Evolutionary conservation across 2,797 vertebrate species (phyloP), one percentile per base, ranked within the genome.

Genomic region (Cheirogaleus major): DNA sequence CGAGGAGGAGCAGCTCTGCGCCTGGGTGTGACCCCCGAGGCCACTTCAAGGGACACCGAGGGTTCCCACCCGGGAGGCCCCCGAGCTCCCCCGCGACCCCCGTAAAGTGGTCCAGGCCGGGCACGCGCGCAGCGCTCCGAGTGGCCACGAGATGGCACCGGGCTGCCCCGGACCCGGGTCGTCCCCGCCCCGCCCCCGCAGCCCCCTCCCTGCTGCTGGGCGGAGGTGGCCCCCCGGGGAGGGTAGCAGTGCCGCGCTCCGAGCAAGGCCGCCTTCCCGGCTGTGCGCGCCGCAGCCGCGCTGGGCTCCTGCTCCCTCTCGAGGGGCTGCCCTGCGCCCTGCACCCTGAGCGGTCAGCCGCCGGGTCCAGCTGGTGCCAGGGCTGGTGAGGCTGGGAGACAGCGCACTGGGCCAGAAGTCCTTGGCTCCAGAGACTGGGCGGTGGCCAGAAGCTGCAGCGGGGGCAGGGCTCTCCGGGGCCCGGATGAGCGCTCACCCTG

Each of bases 11-110:
- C 95, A 80, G 22, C 70, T 93, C 27, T 95, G 96, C 32, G 80
- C 92, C 84, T 69, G 90, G 67, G 76, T 88, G 90, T 97, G 93
- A 97, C 10, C 43, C 75, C 73, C 5, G 73, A 38, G 10, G 1
- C 20, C 35, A 30, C 75, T 67, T 17, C 72, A 8, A n/a, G 32
- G 32, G 27, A 15, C 57, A 20, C 41, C 0, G 22, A 23, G 52
- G 4, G 48, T 15, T 43, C 59, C 38, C 9, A 4, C 52, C 72
- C 23, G 0, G 27, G 25, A 81, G 57, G 25, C 17, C 57, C 41
- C 20, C 5, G 17, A 50, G 22, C 18, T 18, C 7, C 52, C 45
- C 38, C 2, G 14, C 7, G 45, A 7, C 20, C 52, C n/a, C 57
- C 32, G 0, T 2, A 6, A 27, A 27, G 52, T 11, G 61, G n/a